phyloP scores from a whole-genome alignment of 2,797 vertebrate genomes.

The Acanthurus leucopareius region DNA sequence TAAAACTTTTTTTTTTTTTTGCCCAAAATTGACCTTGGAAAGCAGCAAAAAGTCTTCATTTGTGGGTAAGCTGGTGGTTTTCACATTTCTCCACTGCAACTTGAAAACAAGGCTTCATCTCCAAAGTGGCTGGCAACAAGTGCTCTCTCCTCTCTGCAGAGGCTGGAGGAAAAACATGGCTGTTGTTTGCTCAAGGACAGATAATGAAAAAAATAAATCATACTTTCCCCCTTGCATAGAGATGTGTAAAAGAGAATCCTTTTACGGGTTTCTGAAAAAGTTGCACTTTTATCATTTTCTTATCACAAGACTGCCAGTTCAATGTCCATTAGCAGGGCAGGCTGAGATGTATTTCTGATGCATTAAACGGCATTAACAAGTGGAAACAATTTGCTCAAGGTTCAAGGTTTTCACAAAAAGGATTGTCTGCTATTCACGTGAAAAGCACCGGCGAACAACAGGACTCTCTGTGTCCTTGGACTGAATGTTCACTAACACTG shows the following conservation, averaged over 20 bases:
- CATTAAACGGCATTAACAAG: slow-evolving; percentile 64
- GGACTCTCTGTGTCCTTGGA: slow-evolving; percentile 49
- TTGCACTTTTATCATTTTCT: slow-evolving; percentile 38
- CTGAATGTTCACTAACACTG: slow-evolving; percentile 37
- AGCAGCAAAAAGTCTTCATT: background rate
- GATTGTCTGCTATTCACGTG: slow-evolving; percentile 53
- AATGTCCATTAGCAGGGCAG: slow-evolving; percentile 55
- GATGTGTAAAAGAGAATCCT: slow-evolving; percentile 37
- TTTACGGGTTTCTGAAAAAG: slow-evolving; percentile 51
- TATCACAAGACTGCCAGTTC: slow-evolving; percentile 18
- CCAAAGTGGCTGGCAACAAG: slow-evolving; percentile 28
- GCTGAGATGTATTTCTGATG: slow-evolving; percentile 38
- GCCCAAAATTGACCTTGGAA: background rate
- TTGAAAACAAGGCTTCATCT: slow-evolving; percentile 24
- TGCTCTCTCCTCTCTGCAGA: slow-evolving; percentile 32
- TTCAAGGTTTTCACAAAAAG: slow-evolving; percentile 50
- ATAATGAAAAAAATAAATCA: slow-evolving; percentile 1
- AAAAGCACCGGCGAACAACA: slow-evolving; percentile 51
- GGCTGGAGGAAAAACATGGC: slow-evolving; percentile 38
- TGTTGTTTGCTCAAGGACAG: slow-evolving; percentile 66
- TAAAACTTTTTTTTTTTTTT: background rate
- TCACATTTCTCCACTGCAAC: slow-evolving; percentile 25
- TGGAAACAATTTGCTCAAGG: slow-evolving; percentile 59
- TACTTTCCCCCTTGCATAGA: slow-evolving; percentile 14
- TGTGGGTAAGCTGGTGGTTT: slow-evolving; percentile 16